Evolutionary conservation across 2,888 invertebrate genomes (phyloP).

Genomic region (Parelbella ahira): DNA sequence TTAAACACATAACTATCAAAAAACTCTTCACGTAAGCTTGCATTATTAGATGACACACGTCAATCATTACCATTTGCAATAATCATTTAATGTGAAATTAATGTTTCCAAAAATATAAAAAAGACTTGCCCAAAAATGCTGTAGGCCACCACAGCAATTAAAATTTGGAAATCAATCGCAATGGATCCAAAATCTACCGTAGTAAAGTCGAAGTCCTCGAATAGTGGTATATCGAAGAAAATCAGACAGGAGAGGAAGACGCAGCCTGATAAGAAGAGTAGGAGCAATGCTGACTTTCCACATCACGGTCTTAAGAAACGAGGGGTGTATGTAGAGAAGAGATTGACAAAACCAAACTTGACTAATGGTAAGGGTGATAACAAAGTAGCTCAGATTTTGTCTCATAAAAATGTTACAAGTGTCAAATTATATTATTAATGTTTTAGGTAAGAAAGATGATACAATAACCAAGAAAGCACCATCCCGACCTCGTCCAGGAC

Average conservation of each 20-base stretch:
- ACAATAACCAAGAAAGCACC: slow-evolving; percentile 33
- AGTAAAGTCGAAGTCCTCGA: slow-evolving; percentile 50
- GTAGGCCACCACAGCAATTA: too few species aligned
- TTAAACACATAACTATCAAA: too few species aligned
- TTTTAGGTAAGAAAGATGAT: slow-evolving; percentile 31
- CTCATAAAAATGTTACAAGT: too few species aligned
- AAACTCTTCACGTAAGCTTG: too few species aligned
- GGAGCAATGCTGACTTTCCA: slow-evolving; percentile 43
- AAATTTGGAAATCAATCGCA: too few species aligned
- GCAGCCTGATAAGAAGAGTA: slow-evolving; percentile 38
- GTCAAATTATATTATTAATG: neutral
- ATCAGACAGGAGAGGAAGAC: slow-evolving; percentile 17
- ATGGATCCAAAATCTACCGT: slow-evolving; percentile 39
- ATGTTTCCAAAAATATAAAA: too few species aligned
- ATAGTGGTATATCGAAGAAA: slow-evolving; percentile 36
- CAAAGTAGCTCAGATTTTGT: too few species aligned
- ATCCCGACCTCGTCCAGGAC: slow-evolving; percentile 37
- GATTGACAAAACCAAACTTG: slow-evolving; percentile 13
- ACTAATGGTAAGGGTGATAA: slow-evolving; percentile 6
- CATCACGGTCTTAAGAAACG: slow-evolving; percentile 42
- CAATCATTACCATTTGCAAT: too few species aligned
- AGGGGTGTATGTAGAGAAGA: slow-evolving; percentile 56
- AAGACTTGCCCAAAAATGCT: too few species aligned
- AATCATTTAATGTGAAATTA: too few species aligned
- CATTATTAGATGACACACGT: too few species aligned